Evolutionary conservation across 2,888 invertebrate species (phyloP).

Genomic region (Byasa hedistus): DNA sequence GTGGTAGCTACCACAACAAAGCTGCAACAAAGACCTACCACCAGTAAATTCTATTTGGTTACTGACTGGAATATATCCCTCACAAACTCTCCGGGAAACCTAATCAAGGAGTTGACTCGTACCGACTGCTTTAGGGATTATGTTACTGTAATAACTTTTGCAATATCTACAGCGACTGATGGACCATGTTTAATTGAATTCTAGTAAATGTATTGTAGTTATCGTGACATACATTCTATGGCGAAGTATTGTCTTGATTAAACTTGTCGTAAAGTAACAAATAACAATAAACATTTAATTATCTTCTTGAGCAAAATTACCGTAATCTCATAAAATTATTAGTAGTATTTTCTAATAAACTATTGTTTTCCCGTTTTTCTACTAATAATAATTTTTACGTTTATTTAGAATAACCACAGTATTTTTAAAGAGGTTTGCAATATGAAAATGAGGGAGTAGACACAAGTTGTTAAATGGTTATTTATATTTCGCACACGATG

Average conservation of each 20-base stretch:
- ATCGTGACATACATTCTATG: too few relatives aligned
- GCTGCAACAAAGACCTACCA: too few relatives aligned
- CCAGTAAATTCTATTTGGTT: neutral
- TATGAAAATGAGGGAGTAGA: constrained; percentile 3
- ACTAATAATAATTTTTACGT: too few relatives aligned
- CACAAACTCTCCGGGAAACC: constrained; percentile 41
- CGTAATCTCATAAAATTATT: too few relatives aligned
- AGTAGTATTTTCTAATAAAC: too few relatives aligned
- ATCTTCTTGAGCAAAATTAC: too few relatives aligned
- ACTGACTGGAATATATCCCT: constrained; percentile 7
- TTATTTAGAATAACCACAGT: too few relatives aligned
- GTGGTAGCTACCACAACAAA: too few relatives aligned
- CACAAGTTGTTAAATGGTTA: constrained; percentile 3
- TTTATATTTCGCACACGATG: constrained; percentile 38
- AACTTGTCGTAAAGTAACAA: too few relatives aligned
- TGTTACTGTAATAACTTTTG: constrained; percentile 47
- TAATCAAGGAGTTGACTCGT: constrained; percentile 48
- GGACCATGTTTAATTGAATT: constrained; percentile 39
- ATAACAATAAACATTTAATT: too few relatives aligned
- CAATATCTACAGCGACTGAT: constrained; percentile 43
- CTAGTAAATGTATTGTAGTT: neutral
- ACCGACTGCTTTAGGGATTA: constrained; percentile 38
- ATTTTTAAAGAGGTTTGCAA: neutral
- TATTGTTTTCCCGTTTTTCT: too few relatives aligned
- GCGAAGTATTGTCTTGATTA: too few relatives aligned